Percentiles rank a stretch among this genome's conserved stretches.
These are phyloP conservation scores for Beris morrisii DNA, from an alignment of 2,888 invertebrate species.

Conservation along the genomic window DNA sequence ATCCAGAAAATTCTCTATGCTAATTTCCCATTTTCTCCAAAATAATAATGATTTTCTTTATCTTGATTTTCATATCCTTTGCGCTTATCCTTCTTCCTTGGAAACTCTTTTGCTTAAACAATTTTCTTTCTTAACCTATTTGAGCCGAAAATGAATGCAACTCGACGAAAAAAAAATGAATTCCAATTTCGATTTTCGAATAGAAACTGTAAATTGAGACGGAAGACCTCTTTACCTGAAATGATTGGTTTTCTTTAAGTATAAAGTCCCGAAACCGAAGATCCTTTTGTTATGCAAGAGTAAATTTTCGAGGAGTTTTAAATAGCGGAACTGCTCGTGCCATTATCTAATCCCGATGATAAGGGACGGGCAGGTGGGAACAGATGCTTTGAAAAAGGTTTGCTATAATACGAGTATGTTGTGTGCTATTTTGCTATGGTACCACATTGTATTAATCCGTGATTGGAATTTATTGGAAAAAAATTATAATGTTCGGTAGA, in stretches of 20 bases:
- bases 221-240: constrained; percentile 17
- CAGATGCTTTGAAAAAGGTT: neutral
- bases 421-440: neutral
- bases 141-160: too few relatives aligned
- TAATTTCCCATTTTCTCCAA: too few relatives aligned
- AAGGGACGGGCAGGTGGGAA: constrained; percentile 9
- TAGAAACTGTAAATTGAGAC: constrained; percentile 25
- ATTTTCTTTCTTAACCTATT: too few relatives aligned
- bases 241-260: constrained; percentile 27
- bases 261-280: constrained; percentile 16
- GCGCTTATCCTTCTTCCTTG: too few relatives aligned
- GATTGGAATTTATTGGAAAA: neutral
- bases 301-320: constrained; percentile 25
- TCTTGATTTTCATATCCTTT: too few relatives aligned
- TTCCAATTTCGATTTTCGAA: neutral
- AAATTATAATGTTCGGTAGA: neutral
- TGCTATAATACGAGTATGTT: neutral
- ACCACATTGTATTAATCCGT: constrained; percentile 2
- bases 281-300: constrained; percentile 32
- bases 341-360: constrained; percentile 9
- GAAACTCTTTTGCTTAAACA: too few relatives aligned
- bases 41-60: too few relatives aligned
- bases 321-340: constrained; percentile 31
- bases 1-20: too few relatives aligned
- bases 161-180: too few relatives aligned